Evolutionary conservation across 2,113 vertebrate species (phyloP), one percentile per base, ranked within the genome.

Genomic region (Condylura cristata): DNA sequence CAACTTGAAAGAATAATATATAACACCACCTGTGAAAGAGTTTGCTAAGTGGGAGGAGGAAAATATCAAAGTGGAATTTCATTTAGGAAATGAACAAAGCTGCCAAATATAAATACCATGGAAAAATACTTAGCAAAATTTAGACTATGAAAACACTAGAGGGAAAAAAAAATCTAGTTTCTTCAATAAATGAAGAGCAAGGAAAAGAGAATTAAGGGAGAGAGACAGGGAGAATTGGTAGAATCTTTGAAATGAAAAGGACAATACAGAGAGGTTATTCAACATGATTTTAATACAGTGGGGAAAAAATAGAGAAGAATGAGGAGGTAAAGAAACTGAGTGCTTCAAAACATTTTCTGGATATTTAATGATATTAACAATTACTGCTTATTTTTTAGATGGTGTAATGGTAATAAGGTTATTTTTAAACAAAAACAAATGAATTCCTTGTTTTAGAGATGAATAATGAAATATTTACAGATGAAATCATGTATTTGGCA

Each of bases 151-250:
- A 26, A 70, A 92, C 46, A 74, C 46, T 65, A 78, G 71, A 80
- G 72, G 51, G 53, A 44, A 75, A 84, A 78, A 84, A 78, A 95
- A 39, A 65, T 2, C 12, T 28, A 81, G 24, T 60, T 82, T 37
- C 53, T 82, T 87, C 65, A 80, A 88, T 48, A 95, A 93, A 84
- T 37, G 32, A 82, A 82, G 16, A 60, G 16, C n/a, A 63, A 58
- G 18, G 3, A n/a, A 16, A 9, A 8, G 26, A 11, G 56, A 22
- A n/a, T 4, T 22, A 17, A 14, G 13, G 22, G 14, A 53, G 30
- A 2, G 20, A 22, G 34, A 30, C 28, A 37, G 22, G 2, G 53
- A 61, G 16, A 20, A 17, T 60, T 41, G 22, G 14, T 20, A 68
- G 3, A 93, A 61, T 24, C 41, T 68, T 32, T 17, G 0, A 32